Evolutionary conservation across 1,140 invertebrate species (phyloP).

Genomic region (Maniola jurtina): DNA sequence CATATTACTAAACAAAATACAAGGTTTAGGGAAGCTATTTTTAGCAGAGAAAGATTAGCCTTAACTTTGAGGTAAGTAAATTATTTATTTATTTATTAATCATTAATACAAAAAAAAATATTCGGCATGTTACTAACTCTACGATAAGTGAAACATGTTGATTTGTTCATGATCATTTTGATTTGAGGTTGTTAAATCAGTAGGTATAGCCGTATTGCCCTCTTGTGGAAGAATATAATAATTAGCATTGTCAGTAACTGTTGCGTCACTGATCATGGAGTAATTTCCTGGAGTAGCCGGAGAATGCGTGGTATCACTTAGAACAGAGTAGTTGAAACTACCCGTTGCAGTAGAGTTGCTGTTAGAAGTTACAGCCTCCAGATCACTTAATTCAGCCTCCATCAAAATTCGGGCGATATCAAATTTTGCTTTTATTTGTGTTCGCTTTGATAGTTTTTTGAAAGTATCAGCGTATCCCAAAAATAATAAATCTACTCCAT

Average conservation of each 20-base stretch:
- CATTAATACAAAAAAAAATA: slow-evolving; percentile 7
- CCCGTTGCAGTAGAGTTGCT: slow-evolving; percentile 13
- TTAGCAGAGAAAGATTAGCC: slow-evolving; percentile 19
- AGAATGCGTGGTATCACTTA: slow-evolving; percentile 12
- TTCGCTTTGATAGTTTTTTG: slow-evolving; percentile 19
- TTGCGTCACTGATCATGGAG: slow-evolving; percentile 7
- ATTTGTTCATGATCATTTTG: slow-evolving; percentile 10
- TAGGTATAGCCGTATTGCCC: slow-evolving; percentile 7
- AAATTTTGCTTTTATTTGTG: slow-evolving; percentile 17
- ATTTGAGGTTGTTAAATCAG: slow-evolving; percentile 7
- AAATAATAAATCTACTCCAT: slow-evolving; percentile 22
- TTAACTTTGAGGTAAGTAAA: slow-evolving; percentile 18
- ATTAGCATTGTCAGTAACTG: slow-evolving; percentile 10
- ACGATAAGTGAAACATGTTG: slow-evolving; percentile 3
- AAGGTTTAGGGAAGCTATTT: slow-evolving; percentile 18
- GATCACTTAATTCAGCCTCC: slow-evolving; percentile 19
- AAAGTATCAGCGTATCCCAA: slow-evolving; percentile 19
- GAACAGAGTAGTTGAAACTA: slow-evolving; percentile 12
- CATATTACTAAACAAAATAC: slow-evolving; percentile 20
- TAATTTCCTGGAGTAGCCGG: slow-evolving; percentile 7
- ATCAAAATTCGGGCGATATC: slow-evolving; percentile 22
- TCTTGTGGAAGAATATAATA: slow-evolving; percentile 8
- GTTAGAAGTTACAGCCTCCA: slow-evolving; percentile 20
- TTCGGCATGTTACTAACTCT: slow-evolving; percentile 2
- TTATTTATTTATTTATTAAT: slow-evolving; percentile 5